Evolutionary conservation across 1,140 invertebrate species (phyloP), one percentile per base, ranked within the genome.

Genomic region (Polypedilum vanderplanki): DNA sequence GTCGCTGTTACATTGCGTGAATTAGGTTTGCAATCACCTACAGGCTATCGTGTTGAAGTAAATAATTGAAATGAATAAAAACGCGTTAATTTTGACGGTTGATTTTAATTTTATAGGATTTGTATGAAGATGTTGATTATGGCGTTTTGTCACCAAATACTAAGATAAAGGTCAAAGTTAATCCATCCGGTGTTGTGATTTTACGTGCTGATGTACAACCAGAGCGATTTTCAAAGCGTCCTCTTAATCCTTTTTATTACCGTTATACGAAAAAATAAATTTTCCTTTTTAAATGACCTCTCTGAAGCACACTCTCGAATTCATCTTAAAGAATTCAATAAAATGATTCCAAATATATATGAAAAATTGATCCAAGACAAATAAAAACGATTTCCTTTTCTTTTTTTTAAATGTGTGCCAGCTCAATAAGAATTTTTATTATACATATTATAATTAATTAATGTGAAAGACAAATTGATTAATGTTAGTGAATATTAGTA

Each of bases 101-200:
- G 75, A 76, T 77, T 77, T 74, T 75, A n/a, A 83, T 79, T 41
- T 84, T 86, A 76, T 80, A 93, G 91, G 92, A 95, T 83, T 83
- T 95, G 22, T 96, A 94, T 81, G 92, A 93, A 82, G 90, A 93
- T 77, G 90, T 93, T 3, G 89, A 93, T 79, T 94, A 94, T 78
- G 93, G 93, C 70, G 87, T 93, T 74, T 83, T 95, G 46, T 90
- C 88, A 24, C 91, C 94, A 0, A 89, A 91, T 80, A 94, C 95
- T 18, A 92, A 93, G 81, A 93, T 98, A 78, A 95, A 93, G 85
- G 92, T 96, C 22, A 92, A 93, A 87, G 94, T 98, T 1, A 96
- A 97, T 85, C 95, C 95, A 78, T 95, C 95, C 81, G 94, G 90
- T 80, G 91, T 93, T 78, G 92, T 94, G 40, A 93, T 94, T 80